Percentiles rank a stretch among this genome's conserved stretches.
phyloP scores from a whole-genome alignment of 2,888 invertebrate species.

The Hypsopygia costalis region DNA sequence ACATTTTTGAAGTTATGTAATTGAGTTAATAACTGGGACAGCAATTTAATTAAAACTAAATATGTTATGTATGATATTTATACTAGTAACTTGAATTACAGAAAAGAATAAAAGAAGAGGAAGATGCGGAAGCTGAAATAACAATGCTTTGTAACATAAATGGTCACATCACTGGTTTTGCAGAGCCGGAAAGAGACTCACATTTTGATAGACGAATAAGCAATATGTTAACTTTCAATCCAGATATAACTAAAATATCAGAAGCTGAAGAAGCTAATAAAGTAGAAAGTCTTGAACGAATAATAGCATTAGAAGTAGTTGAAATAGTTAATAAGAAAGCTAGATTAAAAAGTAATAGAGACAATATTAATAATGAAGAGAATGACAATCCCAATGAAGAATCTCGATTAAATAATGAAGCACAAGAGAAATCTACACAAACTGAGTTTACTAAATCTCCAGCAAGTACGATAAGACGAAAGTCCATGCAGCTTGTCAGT shows the following conservation, averaged over 20 bases:
- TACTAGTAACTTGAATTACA: slow-evolving; percentile 37
- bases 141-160: slow-evolving; percentile 44
- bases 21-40: no score
- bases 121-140: slow-evolving; percentile 42
- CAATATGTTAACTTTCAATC: slow-evolving; percentile 61
- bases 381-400: slow-evolving; percentile 32
- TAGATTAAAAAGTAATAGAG: slow-evolving; percentile 26
- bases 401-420: slow-evolving; percentile 33
- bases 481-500: slow-evolving; percentile 55
- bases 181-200: slow-evolving; percentile 37
- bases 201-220: slow-evolving; percentile 55
- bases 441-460: slow-evolving; percentile 49
- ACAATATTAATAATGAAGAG: slow-evolving; percentile 20
- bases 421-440: slow-evolving; percentile 47
- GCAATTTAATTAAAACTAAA: no score
- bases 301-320: slow-evolving; percentile 51
- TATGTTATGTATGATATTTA: no score
- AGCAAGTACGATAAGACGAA: slow-evolving; percentile 50
- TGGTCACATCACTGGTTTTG: slow-evolving; percentile 37
- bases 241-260: slow-evolving; percentile 43
- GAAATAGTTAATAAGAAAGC: slow-evolving; percentile 52
- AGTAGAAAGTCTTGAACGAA: slow-evolving; percentile 45
- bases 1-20: no score
- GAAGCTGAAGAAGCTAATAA: slow-evolving; percentile 39
- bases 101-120: slow-evolving; percentile 61